A percentile compares a stretch with the other conserved stretches of the same genome.
Conservation (phyloP, 1,140 invertebrate species). For the Pararge aegeria region DNA sequence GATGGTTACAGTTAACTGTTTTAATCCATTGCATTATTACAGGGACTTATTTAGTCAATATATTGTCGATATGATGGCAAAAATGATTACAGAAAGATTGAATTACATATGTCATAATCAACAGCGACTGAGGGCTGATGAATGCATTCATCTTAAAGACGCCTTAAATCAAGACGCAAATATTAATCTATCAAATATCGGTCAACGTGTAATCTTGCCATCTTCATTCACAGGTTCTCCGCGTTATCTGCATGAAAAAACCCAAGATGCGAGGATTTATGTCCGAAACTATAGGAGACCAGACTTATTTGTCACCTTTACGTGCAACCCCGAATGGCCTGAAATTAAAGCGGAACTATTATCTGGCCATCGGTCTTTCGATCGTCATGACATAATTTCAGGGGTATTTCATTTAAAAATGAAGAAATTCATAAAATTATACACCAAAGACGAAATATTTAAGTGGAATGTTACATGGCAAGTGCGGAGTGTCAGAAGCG, state of each 20-base stretch:
- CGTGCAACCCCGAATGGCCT: slow-evolving; percentile 9
- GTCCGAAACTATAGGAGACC: slow-evolving; percentile 5
- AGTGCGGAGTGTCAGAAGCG: too few relatives aligned
- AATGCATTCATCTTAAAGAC: slow-evolving; percentile 30
- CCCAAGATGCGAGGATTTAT: slow-evolving; percentile 15
- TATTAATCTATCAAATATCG: neutral
- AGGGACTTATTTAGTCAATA: slow-evolving; percentile 10
- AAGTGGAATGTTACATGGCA: too few relatives aligned
- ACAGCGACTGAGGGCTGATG: slow-evolving; percentile 40
- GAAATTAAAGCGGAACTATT: slow-evolving; percentile 12
- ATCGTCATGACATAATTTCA: slow-evolving; percentile 70
- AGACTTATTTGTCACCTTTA: slow-evolving; percentile 18
- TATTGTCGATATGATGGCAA: slow-evolving; percentile 14
- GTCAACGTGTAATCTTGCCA: neutral
- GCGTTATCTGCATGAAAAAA: slow-evolving; percentile 9
- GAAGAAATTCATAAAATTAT: slow-evolving; percentile 57
- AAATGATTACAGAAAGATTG: slow-evolving; percentile 13
- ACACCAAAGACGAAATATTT: too few relatives aligned
- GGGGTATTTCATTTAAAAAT: slow-evolving; percentile 74
- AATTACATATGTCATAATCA: slow-evolving; percentile 7
- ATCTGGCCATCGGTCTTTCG: slow-evolving; percentile 22
- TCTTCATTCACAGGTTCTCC: slow-evolving; percentile 13
- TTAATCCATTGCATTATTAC: neutral
- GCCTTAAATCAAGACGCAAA: slow-evolving; percentile 37
- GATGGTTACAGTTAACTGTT: neutral